A percentile compares a stretch with the other conserved stretches of the same genome.
These are phyloP conservation scores for Tenebrio molitor DNA, from an alignment of 1,140 invertebrate species.

Conservation along the genomic window DNA sequence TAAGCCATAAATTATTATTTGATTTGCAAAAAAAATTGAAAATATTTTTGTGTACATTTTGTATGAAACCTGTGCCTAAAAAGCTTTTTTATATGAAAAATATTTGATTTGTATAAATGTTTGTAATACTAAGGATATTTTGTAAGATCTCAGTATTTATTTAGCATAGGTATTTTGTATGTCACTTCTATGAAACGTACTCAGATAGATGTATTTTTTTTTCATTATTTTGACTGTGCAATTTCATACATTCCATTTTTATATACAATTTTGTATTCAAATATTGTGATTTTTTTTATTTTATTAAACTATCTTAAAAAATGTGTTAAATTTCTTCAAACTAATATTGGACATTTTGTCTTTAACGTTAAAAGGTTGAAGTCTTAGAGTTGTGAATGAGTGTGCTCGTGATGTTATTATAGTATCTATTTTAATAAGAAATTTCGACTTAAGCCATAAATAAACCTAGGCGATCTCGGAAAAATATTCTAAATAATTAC, in stretches of 20 bases:
- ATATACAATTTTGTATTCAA: conserved; percentile 44
- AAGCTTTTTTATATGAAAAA: conserved; percentile 51
- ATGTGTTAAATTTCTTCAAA: no score
- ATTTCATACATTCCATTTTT: conserved; percentile 52
- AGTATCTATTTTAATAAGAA: no score
- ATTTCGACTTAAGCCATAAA: no score
- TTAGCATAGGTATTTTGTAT: conserved; percentile 48
- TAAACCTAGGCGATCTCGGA: no score
- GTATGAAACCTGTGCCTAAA: conserved; percentile 56
- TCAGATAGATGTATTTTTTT: conserved; percentile 31
- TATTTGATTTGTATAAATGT: conserved; percentile 47
- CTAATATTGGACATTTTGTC: no score
- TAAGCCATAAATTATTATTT: conserved; percentile 37
- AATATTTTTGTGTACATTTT: conserved; percentile 42
- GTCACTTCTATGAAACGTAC: conserved; percentile 29
- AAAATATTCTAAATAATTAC: no score
- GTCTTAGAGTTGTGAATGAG: no score
- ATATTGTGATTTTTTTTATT: conserved; percentile 55
- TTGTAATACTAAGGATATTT: conserved; percentile 50
- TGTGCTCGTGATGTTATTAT: no score
- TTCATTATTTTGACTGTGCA: conserved; percentile 52
- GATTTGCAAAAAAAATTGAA: conserved; percentile 41
- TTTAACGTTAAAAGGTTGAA: no score
- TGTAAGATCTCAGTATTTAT: conserved; percentile 57
- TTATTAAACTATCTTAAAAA: conserved; percentile 28